These are phyloP conservation scores for Lamprotornis superbus DNA, from an alignment of 2,113 vertebrate genomes.

Conservation along the genomic window DNA sequence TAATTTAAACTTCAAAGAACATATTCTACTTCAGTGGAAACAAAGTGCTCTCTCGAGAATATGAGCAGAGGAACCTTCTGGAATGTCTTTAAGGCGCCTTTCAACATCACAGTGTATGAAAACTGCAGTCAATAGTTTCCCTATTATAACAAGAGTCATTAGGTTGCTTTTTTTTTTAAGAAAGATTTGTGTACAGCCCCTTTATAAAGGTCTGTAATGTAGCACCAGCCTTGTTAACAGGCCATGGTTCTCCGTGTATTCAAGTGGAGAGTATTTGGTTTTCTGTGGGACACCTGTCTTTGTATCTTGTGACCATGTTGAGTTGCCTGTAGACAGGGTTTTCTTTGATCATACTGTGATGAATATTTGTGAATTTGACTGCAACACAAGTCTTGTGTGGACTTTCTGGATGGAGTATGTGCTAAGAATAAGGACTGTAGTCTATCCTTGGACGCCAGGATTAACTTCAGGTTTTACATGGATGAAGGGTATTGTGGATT, in stretches of 20 bases:
- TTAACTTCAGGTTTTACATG: neutral
- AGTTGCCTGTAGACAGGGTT: neutral
- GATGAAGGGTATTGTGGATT: neutral
- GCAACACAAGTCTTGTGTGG: neutral
- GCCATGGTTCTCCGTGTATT: neutral
- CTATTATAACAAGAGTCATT: neutral
- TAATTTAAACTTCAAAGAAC: constrained; percentile 49
- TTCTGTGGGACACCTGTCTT: neutral
- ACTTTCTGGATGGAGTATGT: neutral
- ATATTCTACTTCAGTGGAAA: neutral
- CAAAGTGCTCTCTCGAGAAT: neutral
- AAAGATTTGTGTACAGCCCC: neutral
- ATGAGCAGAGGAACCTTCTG: neutral
- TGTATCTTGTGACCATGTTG: neutral
- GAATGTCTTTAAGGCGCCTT: neutral
- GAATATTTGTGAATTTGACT: neutral
- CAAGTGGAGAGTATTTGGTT: neutral
- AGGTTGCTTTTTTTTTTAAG: neutral
- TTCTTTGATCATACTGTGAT: neutral
- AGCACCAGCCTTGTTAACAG: neutral
- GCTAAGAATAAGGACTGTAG: neutral
- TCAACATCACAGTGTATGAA: neutral
- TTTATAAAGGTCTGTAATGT: neutral
- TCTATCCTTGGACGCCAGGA: neutral
- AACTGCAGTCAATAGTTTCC: neutral